These are phyloP conservation scores for Siniperca knerii DNA, from an alignment of 2,113 vertebrate genomes.

Conservation along the genomic window DNA sequence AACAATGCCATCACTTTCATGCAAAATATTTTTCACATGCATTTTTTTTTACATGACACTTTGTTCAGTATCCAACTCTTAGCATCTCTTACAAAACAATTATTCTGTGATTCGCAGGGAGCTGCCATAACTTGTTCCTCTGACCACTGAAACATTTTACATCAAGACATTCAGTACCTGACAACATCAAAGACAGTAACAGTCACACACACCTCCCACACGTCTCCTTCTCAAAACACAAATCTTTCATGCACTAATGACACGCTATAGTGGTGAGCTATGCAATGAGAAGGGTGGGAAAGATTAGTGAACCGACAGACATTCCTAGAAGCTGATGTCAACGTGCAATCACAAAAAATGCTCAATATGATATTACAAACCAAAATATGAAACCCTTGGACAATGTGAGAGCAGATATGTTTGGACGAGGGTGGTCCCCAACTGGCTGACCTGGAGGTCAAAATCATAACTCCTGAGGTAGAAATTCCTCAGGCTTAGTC, in stretches of 20 bases:
- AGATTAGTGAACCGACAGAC: conserved; percentile 79
- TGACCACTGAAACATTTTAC: conserved; percentile 54
- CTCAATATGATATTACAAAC: conserved; percentile 73
- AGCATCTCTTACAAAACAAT: conserved; percentile 33
- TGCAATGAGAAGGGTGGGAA: conserved; percentile 65
- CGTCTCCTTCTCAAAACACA: conserved; percentile 71
- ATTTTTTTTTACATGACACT: conserved; percentile 6
- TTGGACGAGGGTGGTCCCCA: conserved; percentile 75
- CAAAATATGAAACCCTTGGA: conserved; percentile 64
- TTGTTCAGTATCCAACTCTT: conserved; percentile 12
- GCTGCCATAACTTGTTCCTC: conserved; percentile 53
- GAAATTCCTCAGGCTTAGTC: conserved; percentile 64
- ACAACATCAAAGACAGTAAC: conserved; percentile 77
- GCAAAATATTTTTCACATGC: conserved; percentile 8
- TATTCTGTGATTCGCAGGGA: conserved; percentile 47
- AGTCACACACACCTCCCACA: conserved; percentile 61
- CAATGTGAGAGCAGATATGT: conserved; percentile 75
- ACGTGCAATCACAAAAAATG: conserved; percentile 57
- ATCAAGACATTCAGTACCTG: conserved; percentile 68
- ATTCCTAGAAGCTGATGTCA: conserved; percentile 83
- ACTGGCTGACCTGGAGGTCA: conserved; percentile 61
- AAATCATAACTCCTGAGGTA: conserved; percentile 64
- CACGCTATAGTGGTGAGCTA: conserved; percentile 60
- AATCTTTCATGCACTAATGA: conserved; percentile 77
- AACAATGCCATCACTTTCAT: conserved; percentile 8